Conservation (phyloP, 2,113 vertebrate species). For the Lonchura striata region DNA sequence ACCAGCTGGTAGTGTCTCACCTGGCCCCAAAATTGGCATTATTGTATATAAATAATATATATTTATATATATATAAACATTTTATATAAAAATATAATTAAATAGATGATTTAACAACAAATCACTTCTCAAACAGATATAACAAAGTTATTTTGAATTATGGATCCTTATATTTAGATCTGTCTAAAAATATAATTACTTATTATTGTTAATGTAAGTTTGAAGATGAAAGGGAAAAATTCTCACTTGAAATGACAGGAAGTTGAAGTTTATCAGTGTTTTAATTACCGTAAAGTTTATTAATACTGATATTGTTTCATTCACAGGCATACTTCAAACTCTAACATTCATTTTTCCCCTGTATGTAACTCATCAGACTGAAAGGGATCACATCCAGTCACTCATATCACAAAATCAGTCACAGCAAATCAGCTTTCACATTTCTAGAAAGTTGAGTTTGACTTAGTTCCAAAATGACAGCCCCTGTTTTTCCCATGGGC, state of each 20-base stretch:
- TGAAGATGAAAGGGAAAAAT: background rate
- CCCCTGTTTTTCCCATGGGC: background rate
- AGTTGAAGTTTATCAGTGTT: background rate
- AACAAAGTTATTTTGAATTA: background rate
- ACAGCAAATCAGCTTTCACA: background rate
- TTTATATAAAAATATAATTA: no score
- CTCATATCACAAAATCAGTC: accelerated
- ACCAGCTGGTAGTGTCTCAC: background rate
- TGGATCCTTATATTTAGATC: background rate
- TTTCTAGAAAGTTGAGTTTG: background rate
- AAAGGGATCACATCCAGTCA: background rate
- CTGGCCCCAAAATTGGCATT: background rate
- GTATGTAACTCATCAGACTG: background rate
- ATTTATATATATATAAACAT: no score
- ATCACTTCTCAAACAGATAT: background rate
- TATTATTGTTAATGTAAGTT: background rate
- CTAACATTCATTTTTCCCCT: accelerated
- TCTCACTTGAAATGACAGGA: background rate
- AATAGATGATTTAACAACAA: background rate
- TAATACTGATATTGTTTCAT: background rate
- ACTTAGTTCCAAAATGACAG: background rate
- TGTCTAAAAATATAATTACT: background rate
- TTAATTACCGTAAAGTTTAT: background rate
- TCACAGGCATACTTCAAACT: background rate
- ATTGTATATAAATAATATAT: no score